Base-by-base conservation (phyloP, 2,797 vertebrate species). In the Echeneis naucrates region DNA sequence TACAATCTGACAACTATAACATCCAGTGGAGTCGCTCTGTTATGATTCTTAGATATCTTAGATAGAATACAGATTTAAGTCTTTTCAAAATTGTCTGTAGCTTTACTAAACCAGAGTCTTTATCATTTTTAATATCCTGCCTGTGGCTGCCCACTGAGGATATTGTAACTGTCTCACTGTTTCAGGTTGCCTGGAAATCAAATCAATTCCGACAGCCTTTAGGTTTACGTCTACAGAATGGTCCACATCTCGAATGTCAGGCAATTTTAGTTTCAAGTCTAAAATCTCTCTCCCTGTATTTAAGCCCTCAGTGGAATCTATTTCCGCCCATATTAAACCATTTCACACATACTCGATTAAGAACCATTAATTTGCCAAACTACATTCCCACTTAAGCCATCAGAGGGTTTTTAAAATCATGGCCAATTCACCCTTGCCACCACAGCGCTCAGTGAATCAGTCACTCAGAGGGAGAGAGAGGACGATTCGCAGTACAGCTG, bases 341-440 rank as follows among this genome's bases (percentile, higher is more conserved):
- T 81, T n/a, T 86, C 85, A 76, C 82, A 89, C 82, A 64, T 68
- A 80, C 89, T 86, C 75, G 78, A 87, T 89, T 91, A 87, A 88
- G 80, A 82, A 83, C 61, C 85, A 83, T 91, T 90, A 68, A 88
- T 91, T 89, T 92, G 78, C 89, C 90, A 80, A 86, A 92, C 85
- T 91, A 92, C 88, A 88, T 93, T 89, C 81, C 92, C 92, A 91
- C 95, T 95, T 78, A 84, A 94, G 92, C 92, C 93, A 90, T 90
- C 92, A 81, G 82, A 89, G 83, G 70, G 68, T 80, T 87, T n/a
- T 90, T 94, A 94, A 94, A 95, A 94, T 96, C 94, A 96, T 78
- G 87, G 92, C 90, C 92, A 95, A 95, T 95, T 96, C n/a, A 95
- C 93, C 87, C 93, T n/a, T 91, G 92, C 92, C 92, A 77, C 88